These are phyloP conservation scores for Dryoscopus gambensis DNA, from an alignment of 2,113 vertebrate genomes.

Conservation along the genomic window DNA sequence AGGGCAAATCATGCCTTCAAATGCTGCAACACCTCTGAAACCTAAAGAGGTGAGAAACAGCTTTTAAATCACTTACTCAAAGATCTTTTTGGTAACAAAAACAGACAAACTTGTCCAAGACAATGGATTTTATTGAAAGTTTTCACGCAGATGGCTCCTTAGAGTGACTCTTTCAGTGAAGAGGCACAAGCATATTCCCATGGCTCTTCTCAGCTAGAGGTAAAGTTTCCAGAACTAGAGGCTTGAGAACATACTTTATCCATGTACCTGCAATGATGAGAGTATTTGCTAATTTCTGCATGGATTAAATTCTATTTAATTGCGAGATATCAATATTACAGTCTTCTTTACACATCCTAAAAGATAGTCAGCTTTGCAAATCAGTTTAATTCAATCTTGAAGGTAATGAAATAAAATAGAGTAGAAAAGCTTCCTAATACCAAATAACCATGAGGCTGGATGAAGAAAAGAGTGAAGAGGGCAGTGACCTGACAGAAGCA, in stretches of 20 bases:
- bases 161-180: neutral
- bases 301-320: neutral
- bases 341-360: neutral
- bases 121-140: neutral
- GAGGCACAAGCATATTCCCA: neutral
- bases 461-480: neutral
- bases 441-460: neutral
- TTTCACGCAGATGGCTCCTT: neutral
- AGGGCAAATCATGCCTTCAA: neutral
- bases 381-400: neutral
- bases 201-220: neutral
- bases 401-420: neutral
- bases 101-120: neutral
- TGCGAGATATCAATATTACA: neutral
- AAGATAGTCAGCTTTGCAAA: neutral
- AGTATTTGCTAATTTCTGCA: neutral
- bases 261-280: neutral
- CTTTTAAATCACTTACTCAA: neutral
- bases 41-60: neutral
- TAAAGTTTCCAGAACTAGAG: neutral
- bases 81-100: neutral
- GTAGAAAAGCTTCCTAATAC: neutral
- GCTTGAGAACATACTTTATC: neutral
- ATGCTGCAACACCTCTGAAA: neutral
- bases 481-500: neutral